Percentiles rank a stretch among this genome's conserved stretches.
Conservation (phyloP, 2,797 vertebrate species). For the Sciaenops ocellatus region DNA sequence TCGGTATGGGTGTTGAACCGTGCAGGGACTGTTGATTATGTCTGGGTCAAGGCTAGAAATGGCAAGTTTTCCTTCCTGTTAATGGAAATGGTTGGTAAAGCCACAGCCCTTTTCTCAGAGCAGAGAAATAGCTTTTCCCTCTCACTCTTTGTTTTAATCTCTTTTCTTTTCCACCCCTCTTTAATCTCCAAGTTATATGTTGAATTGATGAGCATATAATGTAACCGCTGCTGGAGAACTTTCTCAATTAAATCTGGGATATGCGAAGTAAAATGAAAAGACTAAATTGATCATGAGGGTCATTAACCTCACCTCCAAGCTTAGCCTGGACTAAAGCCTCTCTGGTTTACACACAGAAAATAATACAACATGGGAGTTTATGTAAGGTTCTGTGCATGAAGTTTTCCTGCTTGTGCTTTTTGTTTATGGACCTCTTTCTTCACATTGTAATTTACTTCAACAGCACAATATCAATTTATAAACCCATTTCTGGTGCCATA, state of each 20-base stretch:
- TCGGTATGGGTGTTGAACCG: conserved; percentile 52
- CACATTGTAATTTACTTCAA: conserved; percentile 42
- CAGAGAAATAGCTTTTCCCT: conserved; percentile 29
- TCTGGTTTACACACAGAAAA: conserved; percentile 6
- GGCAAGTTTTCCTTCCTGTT: conserved; percentile 62
- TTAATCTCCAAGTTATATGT: conserved; percentile 15
- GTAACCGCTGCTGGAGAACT: conserved; percentile 44
- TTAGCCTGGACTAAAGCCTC: conserved; percentile 11
- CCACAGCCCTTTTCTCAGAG: conserved; percentile 12
- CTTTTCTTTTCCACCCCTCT: conserved; percentile 5
- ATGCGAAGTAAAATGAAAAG: conserved; percentile 67
- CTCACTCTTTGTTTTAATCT: conserved; percentile 18
- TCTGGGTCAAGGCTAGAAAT: conserved; percentile 61
- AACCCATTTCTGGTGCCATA: conserved; percentile 27
- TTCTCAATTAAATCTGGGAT: conserved; percentile 68
- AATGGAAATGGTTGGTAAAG: conserved; percentile 60
- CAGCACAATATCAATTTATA: conserved; percentile 46
- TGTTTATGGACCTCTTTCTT: conserved; percentile 10
- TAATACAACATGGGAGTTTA: conserved; percentile 5
- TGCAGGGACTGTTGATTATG: conserved; percentile 62
- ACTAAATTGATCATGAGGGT: conserved; percentile 72
- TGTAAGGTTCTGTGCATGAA: conserved; percentile 18
- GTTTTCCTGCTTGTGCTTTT: conserved; percentile 4
- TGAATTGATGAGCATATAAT: conserved; percentile 36
- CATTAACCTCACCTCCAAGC: conserved; percentile 74